These are phyloP conservation scores for Eulemur mongoz DNA, from an alignment of 2,797 vertebrate genomes.

Conservation along the genomic window DNA sequence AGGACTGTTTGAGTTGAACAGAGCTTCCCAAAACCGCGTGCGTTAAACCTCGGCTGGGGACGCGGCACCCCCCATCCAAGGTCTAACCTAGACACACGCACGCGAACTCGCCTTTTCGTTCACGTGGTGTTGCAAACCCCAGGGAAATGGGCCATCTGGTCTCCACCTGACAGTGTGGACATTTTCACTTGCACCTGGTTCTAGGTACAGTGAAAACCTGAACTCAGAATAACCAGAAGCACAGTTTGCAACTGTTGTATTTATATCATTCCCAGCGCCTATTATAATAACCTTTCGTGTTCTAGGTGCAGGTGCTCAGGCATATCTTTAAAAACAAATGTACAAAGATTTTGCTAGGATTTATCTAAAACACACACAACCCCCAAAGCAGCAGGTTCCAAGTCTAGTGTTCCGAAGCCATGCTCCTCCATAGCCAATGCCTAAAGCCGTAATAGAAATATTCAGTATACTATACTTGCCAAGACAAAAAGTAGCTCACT, in stretches of 20 bases:
- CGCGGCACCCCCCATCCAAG: accelerated
- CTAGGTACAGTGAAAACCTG: not conserved
- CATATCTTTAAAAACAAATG: not conserved
- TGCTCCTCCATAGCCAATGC: not conserved
- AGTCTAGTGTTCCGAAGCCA: not conserved
- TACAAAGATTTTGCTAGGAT: not conserved
- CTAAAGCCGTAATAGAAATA: not conserved
- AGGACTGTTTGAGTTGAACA: not conserved
- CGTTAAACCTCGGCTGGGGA: too few relatives aligned
- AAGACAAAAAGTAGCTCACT: not conserved
- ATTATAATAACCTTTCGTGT: accelerated
- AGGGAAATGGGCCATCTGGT: not conserved
- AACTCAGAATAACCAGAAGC: not conserved
- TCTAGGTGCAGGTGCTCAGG: not conserved
- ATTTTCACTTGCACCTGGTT: not conserved
- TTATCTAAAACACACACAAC: not conserved
- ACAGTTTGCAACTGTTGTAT: not conserved
- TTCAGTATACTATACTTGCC: not conserved
- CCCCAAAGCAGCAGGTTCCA: not conserved
- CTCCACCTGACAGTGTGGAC: not conserved
- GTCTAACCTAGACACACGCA: not conserved
- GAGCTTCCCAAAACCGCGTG: not conserved
- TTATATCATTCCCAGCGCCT: not conserved
- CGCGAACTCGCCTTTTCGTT: accelerated
- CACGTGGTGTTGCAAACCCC: not conserved